Base-by-base conservation (phyloP, 2,113 vertebrate genomes). In the Laticauda colubrina region DNA sequence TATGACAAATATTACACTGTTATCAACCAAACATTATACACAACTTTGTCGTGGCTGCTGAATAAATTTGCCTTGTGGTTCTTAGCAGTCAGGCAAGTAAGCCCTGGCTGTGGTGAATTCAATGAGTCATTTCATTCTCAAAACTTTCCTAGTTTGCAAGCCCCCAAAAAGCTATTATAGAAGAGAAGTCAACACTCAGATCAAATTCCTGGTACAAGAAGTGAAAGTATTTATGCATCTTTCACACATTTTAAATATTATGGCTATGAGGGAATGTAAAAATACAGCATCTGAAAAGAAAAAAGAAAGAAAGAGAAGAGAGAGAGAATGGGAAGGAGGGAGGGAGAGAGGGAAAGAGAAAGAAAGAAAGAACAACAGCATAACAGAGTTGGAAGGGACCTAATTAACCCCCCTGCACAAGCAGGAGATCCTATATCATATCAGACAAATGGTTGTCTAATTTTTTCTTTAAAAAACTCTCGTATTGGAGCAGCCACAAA, bases 111-210 rank as follows among this genome's bases (percentile, higher is more conserved):
- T 75, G 87, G 96, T 88, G 89, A 94, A 91, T 88, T 90, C 95
- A 93, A 96, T 97, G 96, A 97, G 95, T 97, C 96, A 97, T 91
- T 2, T 86, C 94, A 96, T 96, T 96, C 97, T 97, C 97, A 95
- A 96, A 96, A 96, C 51, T 93, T 93, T 94, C 96, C 96, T 96
- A 96, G 94, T 93, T 20, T 0, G 54, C 64, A 12, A 29, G 95
- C 90, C 95, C 96, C 93, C 89, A 90, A 95, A 94, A 51, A 93
- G 90, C 0, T 91, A 94, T 90, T 90, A 89, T 94, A 34, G 64
- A 94, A 91, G 89, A 0, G 0, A 10, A 57, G 93, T 57, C 53
- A 89, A 39, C 88, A 5, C 0, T 4, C 0, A 90, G 0, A 15
- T 15, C 57, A 6, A 43, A 64, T 61, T 57, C 12, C 54, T 81